phyloP scores from a whole-genome alignment of 2,888 invertebrate species.

The Oscheius sp. region DNA sequence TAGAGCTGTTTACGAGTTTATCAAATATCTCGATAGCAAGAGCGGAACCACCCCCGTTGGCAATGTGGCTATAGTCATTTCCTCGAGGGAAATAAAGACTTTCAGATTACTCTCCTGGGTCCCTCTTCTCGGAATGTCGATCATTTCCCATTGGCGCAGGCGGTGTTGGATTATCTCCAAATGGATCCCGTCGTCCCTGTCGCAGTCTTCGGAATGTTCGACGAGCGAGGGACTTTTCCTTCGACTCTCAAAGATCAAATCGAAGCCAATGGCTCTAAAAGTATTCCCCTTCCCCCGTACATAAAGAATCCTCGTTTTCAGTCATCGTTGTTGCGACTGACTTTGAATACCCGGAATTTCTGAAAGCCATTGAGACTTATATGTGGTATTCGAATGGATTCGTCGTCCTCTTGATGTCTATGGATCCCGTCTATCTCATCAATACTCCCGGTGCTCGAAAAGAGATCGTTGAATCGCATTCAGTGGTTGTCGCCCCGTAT shows the following conservation, averaged over 20 bases:
- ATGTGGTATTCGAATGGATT: slow-evolving; percentile 29
- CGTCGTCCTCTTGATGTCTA: slow-evolving; percentile 24
- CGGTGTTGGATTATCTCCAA: slow-evolving; percentile 33
- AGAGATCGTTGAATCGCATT: slow-evolving; percentile 21
- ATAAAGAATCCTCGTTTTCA: background rate
- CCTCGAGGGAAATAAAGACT: background rate
- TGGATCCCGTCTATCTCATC: slow-evolving; percentile 12
- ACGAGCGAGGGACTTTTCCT: slow-evolving; percentile 29
- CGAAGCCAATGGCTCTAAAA: slow-evolving; percentile 27
- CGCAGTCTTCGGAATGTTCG: slow-evolving; percentile 9
- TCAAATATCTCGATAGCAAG: slow-evolving; percentile 5
- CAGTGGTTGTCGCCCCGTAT: slow-evolving; percentile 23
- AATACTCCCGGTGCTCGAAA: slow-evolving; percentile 7
- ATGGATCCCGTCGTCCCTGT: background rate
- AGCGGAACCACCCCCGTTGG: background rate
- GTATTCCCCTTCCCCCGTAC: background rate
- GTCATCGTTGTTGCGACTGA: slow-evolving; percentile 29
- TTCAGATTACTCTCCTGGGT: slow-evolving; percentile 31
- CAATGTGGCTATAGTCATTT: background rate
- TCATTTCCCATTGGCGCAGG: slow-evolving; percentile 35
- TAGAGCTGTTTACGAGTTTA: slow-evolving; percentile 17
- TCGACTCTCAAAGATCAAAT: slow-evolving; percentile 9
- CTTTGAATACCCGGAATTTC: slow-evolving; percentile 17
- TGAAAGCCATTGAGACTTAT: slow-evolving; percentile 13
- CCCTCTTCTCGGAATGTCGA: slow-evolving; percentile 20